Base-by-base conservation (phyloP, 1,140 invertebrate genomes). In the Coenobita brevimanus region DNA sequence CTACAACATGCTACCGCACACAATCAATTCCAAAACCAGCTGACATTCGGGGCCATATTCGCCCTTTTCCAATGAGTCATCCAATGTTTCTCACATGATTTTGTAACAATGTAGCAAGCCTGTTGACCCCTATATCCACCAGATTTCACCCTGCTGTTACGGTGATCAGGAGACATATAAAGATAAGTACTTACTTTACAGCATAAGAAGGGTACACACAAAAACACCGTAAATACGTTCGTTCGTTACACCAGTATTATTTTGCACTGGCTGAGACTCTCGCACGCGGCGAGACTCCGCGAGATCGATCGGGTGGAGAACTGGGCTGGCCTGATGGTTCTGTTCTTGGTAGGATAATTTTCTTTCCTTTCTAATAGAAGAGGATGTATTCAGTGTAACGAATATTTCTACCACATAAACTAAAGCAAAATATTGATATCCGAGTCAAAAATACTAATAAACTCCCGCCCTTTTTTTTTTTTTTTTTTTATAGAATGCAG, bases 221-320 rank as follows among this genome's bases (percentile, higher is more conserved):
- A 81, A 62, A 81, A 60, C 79, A 62, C 79, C 57, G 38, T 79
- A 81, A 81, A 62, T 62, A 27, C 50, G 27, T 62, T 64, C 41
- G 54, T 60, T 67, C 60, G 79, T 81, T 81, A 46, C 76, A 24
- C 60, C 27, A 88, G 78, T 81, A 50, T 88, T 88, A 88, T 88
- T 88, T 81, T 88, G 86, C 86, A 73, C 76, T 80, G 76, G 54
- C 64, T 54, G 46, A 73, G 36, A 60, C 78, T 88, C 86, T 88
- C 86, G 86, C 67, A 46, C 36, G 33, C 30, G 43, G 46, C 86
- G 86, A 88, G 86, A 88, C 86, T 88, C 71, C 41, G 86, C 86
- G 86, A 88, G 86, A 88, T 88, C 86, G 86, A 88, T 88, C 86
- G 86, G 78, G 78, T 54, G 64, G 78, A 88, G 62, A 60, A 30